A percentile compares a stretch with the other conserved stretches of the same genome.
Evolutionary conservation across 1,140 invertebrate genomes (phyloP).

Genomic region (Forficula auricularia): DNA sequence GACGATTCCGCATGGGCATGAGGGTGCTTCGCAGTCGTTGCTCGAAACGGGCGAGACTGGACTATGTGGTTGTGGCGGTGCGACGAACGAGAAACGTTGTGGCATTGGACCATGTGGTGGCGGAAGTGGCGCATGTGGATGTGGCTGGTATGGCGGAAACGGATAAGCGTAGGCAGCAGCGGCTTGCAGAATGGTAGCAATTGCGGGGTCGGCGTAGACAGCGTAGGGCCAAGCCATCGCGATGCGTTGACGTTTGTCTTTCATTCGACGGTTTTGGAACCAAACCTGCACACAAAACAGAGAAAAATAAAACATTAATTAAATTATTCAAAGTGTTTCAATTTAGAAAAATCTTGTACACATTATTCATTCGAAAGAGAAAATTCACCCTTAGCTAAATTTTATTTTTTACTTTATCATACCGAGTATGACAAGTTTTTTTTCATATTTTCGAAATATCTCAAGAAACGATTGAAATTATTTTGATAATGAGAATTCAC

Average conservation of each 20-base stretch:
- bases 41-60: conserved; percentile 13
- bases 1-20: conserved; percentile 19
- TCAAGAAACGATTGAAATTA: too few relatives aligned
- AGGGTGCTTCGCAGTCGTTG: conserved; percentile 27
- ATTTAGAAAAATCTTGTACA: too few relatives aligned
- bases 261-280: conserved; percentile 99
- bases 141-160: conserved; percentile 17
- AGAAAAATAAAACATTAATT: conserved; percentile 18
- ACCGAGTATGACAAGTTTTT: too few relatives aligned
- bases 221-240: conserved; percentile 88
- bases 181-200: conserved; percentile 79
- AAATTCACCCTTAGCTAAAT: too few relatives aligned
- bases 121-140: conserved; percentile 13
- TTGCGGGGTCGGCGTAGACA: conserved; percentile 78
- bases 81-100: conserved; percentile 2
- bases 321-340: too few relatives aligned
- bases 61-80: conserved; percentile 10
- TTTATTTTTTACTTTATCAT: too few relatives aligned
- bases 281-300: conserved; percentile 56
- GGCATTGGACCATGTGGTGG: conserved; percentile 15
- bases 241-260: conserved; percentile 87
- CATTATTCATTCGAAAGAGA: too few relatives aligned
- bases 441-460: too few relatives aligned
- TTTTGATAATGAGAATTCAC: too few relatives aligned
- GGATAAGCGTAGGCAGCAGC: conserved; percentile 45